Percentiles rank a stretch among this genome's conserved stretches.
phyloP scores from a whole-genome alignment of 1,140 invertebrate species.

The Tetramorium parvispinum region DNA sequence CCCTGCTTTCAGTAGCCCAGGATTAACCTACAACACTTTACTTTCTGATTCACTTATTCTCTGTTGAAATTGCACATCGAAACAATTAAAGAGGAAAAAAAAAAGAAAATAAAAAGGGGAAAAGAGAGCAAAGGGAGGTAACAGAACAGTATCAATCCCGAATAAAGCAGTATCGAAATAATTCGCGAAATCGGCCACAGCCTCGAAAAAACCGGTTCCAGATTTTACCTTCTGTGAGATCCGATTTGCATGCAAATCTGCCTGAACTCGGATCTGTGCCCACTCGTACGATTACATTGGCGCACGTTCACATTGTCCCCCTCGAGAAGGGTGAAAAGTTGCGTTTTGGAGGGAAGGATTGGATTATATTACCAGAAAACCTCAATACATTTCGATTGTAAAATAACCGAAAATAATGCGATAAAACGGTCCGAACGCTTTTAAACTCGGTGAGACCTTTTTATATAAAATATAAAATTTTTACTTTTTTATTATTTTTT shows the following conservation, averaged over 20 bases:
- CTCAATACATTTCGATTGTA: slow-evolving; percentile 16
- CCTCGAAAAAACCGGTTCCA: slow-evolving; percentile 37
- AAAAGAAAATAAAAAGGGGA: not conserved
- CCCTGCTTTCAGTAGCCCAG: not conserved
- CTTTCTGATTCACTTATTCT: slow-evolving; percentile 7
- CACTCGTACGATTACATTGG: slow-evolving; percentile 45
- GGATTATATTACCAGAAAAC: slow-evolving; percentile 26
- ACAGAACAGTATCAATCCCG: slow-evolving; percentile 10
- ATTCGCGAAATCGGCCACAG: slow-evolving; percentile 47
- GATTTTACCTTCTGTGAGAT: slow-evolving; percentile 51
- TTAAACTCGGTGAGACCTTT: not conserved
- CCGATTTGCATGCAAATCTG: slow-evolving; percentile 58
- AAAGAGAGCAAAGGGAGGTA: not conserved
- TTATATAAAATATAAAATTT: not conserved
- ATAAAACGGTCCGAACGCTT: not conserved
- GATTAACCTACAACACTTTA: not conserved
- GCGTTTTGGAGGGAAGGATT: slow-evolving; percentile 32
- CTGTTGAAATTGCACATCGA: not conserved
- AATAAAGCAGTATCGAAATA: slow-evolving; percentile 17
- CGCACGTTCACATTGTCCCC: slow-evolving; percentile 30
- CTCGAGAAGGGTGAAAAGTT: slow-evolving; percentile 36
- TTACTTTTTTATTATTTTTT: not conserved
- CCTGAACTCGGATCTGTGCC: slow-evolving; percentile 21
- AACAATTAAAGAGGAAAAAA: not conserved
- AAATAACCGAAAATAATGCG: slow-evolving; percentile 6